Conservation (phyloP, 1,140 invertebrate species). For the Lerema accius region DNA sequence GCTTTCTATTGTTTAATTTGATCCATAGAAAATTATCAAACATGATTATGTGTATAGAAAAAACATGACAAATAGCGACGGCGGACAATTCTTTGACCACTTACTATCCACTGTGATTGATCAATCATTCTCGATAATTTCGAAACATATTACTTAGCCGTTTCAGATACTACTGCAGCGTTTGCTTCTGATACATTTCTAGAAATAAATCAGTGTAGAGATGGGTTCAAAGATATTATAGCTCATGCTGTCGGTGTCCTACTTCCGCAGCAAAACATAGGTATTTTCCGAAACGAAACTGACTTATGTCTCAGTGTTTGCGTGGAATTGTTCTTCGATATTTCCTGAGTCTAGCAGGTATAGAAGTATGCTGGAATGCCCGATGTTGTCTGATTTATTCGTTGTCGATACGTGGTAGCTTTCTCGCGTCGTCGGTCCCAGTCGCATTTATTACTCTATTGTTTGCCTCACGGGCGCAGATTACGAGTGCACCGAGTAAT, state of each 20-base stretch:
- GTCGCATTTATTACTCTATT: conserved; percentile 75
- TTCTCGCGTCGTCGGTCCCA: conserved; percentile 58
- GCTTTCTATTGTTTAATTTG: not conserved
- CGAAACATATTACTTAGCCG: conserved; percentile 6
- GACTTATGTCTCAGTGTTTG: conserved; percentile 55
- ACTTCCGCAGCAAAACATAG: conserved; percentile 47
- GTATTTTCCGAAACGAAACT: conserved; percentile 56
- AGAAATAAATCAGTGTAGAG: conserved; percentile 50
- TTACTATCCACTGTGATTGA: not conserved
- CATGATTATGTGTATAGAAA: not conserved
- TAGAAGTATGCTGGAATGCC: conserved; percentile 43
- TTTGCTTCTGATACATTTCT: conserved; percentile 20
- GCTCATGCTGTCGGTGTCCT: conserved; percentile 46
- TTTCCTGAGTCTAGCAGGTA: conserved; percentile 47
- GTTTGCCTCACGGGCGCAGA: conserved; percentile 59
- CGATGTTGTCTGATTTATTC: conserved; percentile 70
- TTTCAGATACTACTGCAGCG: conserved; percentile 12
- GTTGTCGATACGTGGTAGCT: conserved; percentile 71
- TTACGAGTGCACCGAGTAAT: conserved; percentile 61
- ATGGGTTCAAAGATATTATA: conserved; percentile 54
- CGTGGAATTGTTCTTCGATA: conserved; percentile 51
- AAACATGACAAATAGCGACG: conserved; percentile 2
- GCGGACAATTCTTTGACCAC: not conserved
- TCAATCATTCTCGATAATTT: conserved; percentile 20
- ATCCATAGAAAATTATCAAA: not conserved